phyloP scores from a whole-genome alignment of 2,888 invertebrate species.

The Dendrolimus pini region DNA sequence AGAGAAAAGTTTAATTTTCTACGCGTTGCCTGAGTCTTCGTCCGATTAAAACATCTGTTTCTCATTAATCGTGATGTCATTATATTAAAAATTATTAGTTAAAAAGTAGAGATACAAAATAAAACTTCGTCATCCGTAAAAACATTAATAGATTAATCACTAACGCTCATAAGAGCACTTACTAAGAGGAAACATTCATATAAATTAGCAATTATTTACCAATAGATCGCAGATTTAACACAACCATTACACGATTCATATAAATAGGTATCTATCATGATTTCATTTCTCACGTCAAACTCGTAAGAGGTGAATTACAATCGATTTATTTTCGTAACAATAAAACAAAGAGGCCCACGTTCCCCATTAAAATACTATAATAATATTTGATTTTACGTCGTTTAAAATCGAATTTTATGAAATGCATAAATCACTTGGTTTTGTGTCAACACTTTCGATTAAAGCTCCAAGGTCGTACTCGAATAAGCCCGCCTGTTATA shows the following conservation, averaged over 20 bases:
- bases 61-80: too few relatives aligned
- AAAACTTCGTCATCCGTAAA: too few relatives aligned
- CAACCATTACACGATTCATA: background rate
- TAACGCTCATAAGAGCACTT: too few relatives aligned
- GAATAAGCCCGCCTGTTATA: conserved; percentile 39
- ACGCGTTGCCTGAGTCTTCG: too few relatives aligned
- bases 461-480: conserved; percentile 51
- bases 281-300: conserved; percentile 27
- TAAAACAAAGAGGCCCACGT: conserved; percentile 51
- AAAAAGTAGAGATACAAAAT: too few relatives aligned
- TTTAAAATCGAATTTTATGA: conserved; percentile 49
- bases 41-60: too few relatives aligned
- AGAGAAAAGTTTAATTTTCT: too few relatives aligned
- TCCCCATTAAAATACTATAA: conserved; percentile 46
- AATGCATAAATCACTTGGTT: conserved; percentile 56
- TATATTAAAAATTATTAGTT: too few relatives aligned
- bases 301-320: conserved; percentile 20
- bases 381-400: conserved; percentile 59
- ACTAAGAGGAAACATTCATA: too few relatives aligned
- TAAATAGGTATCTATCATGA: conserved; percentile 6
- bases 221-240: conserved; percentile 2
- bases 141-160: too few relatives aligned
- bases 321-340: conserved; percentile 42
- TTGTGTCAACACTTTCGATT: conserved; percentile 72
- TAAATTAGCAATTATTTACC: background rate